Base-by-base conservation (phyloP, 2,797 vertebrate genomes). In the Thalassophryne amazonica region DNA sequence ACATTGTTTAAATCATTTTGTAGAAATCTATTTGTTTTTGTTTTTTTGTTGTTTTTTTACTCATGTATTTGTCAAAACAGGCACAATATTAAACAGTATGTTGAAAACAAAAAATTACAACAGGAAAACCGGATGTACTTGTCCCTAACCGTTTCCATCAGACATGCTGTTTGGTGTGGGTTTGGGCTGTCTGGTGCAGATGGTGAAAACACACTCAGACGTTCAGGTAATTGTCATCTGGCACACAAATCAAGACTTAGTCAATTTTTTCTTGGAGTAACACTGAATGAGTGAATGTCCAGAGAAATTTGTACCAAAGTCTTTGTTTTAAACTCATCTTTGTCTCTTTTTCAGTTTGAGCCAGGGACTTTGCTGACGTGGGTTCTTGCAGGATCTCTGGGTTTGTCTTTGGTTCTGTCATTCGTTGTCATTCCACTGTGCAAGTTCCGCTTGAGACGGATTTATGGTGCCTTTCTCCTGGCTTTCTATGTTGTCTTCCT, bases 161-260 rank as follows among this genome's bases (percentile, higher is more conserved):
- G 97, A 99, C 60, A 93, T 99, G 83, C 78, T 99, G 39, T 91
- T 98, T 0, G 96, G 97, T 0, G 91, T 98, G 32, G 97, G 97
- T 6, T 86, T 97, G 2, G 95, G 97, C 69, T 95, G 93, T 78
- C 73, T 98, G 47, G 19, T 93, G 10, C 94, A 98, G 80, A 92
- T 93, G 86, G 48, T 76, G 23, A 58, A 77, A 57, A 84, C 71
- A 42, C 71, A 92, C 1, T 12, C 47, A 0, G 69, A 84, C 3
- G 84, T 96, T 33, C 88, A 89, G 94, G 95, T 98, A 83, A 38
- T 31, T 13, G 4, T 22, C 15, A 38, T 8, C 14, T 50, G 19
- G 54, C 0, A 25, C 31, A 28, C 14, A n/a, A 6, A 17, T 34
- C 1, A 6, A n/a, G 12, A 61, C 11, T n/a, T n/a, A n/a, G n/a